Base-by-base conservation (phyloP, 2,888 invertebrate genomes). In the Automeris io region DNA sequence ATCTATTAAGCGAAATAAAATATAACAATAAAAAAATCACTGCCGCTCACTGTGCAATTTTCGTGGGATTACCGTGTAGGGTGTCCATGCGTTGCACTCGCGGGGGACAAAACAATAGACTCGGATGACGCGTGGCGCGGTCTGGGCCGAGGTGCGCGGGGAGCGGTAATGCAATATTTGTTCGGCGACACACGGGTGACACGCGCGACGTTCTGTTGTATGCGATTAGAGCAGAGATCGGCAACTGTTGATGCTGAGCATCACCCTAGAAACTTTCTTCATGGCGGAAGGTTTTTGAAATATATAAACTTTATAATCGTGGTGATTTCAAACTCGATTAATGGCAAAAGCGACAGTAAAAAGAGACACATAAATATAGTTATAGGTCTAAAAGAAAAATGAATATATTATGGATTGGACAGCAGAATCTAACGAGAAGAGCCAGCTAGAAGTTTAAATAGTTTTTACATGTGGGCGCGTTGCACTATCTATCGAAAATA, bases 121-220 rank as follows among this genome's bases (percentile, higher is more conserved):
- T 57, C 65, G 57, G 64, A 68, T 59, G 67, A 37, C 60, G 46
- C 42, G 51, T 48, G 55, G 39, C 34, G 42, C 34, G 46, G 44
- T 22, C 46, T 37, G 45, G 31, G 43, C 35, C 42, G 40, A 42
- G 37, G 41, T 49, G 47, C 32, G 42, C 12, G 49, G 42, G 49
- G 49, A 51, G 46, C 47, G 59, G 74, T 73, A 80, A 77, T 76
- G 83, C 76, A 79, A 81, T 83, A 82, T 83, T 85, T 83, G 83
- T 76, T 74, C 81, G 65, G 71, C 51, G 80, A 80, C 80, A 77
- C 81, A 81, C 82, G 80, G 73, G 77, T 66, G 81, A 81, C 81
- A 81, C 83, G 74, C 80, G 85, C 57, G 40, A 47, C 42, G 49
- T 47, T 51, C 69, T 60, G 69, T 76, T 73, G 72, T 74, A 57